phyloP scores from a whole-genome alignment of 2,888 invertebrate species.

The Sarcophaga rosellei region DNA sequence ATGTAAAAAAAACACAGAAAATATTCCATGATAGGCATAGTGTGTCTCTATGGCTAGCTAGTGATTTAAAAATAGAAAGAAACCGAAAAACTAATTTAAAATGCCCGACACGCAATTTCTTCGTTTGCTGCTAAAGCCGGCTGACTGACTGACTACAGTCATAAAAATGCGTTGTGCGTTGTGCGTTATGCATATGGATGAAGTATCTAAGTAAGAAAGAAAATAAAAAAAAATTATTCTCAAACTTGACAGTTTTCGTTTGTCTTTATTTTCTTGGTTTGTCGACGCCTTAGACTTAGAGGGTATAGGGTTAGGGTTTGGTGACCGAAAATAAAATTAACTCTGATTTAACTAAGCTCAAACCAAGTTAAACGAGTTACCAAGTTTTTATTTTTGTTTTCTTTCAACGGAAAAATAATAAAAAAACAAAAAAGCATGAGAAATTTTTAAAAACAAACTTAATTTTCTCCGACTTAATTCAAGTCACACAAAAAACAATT shows the following conservation, averaged over 20 bases:
- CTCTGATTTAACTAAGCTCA: slow-evolving; percentile 44
- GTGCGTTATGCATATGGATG: slow-evolving; percentile 65
- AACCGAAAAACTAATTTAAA: slow-evolving; percentile 58
- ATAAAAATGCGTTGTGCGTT: slow-evolving; percentile 50
- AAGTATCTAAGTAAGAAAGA: slow-evolving; percentile 14
- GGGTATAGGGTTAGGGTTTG: background rate
- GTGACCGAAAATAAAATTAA: background rate
- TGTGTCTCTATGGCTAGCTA: background rate
- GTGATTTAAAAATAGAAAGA: background rate
- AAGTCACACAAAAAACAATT: too few species aligned
- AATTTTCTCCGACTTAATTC: too few species aligned
- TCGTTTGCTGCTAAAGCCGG: slow-evolving; percentile 45
- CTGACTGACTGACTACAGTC: slow-evolving; percentile 24
- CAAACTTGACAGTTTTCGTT: slow-evolving; percentile 53
- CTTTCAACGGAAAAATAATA: too few species aligned
- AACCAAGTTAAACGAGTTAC: background rate
- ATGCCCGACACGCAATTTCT: slow-evolving; percentile 67
- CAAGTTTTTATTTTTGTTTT: too few species aligned
- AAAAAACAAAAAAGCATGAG: too few species aligned
- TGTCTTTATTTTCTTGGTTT: too few species aligned
- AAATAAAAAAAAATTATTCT: slow-evolving; percentile 37
- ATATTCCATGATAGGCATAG: background rate
- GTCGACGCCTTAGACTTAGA: background rate
- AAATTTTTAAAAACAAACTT: too few species aligned
- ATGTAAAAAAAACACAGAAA: slow-evolving; percentile 28